Conservation (phyloP, 1,140 invertebrate species). For the Aphelinus atriplicis region DNA sequence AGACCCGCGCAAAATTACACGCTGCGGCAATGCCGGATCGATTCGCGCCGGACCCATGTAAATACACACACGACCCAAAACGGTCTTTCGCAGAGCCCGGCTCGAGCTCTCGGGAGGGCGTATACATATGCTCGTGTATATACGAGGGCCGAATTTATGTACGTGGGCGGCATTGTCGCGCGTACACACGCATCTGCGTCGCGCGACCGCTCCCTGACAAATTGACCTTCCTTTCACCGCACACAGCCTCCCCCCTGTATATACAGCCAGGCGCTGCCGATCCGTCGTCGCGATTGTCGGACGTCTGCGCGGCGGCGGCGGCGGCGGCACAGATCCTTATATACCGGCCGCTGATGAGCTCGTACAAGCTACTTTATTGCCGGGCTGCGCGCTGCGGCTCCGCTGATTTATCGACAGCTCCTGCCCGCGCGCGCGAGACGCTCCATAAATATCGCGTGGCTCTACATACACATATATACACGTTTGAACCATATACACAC, state of each 20-base stretch:
- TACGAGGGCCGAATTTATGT: conserved; percentile 22
- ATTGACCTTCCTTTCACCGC: not conserved
- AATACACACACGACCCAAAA: not conserved
- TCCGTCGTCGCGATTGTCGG: conserved; percentile 29
- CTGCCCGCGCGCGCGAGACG: no score
- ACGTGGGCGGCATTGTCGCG: conserved; percentile 5
- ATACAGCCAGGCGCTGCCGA: conserved; percentile 42
- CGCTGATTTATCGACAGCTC: conserved; percentile 14
- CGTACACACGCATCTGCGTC: conserved; percentile 24
- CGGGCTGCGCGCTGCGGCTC: not conserved
- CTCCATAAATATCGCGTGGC: no score
- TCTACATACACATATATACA: no score
- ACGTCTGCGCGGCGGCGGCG: conserved; percentile 34
- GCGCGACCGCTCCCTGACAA: conserved; percentile 16
- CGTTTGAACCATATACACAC: no score
- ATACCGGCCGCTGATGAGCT: conserved; percentile 10
- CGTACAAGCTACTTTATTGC: conserved; percentile 5
- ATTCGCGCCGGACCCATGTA: not conserved
- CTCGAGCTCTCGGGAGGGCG: no score
- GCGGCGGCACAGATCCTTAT: no score
- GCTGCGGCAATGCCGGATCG: not conserved
- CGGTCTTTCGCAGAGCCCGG: conserved; percentile 13
- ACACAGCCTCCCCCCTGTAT: conserved; percentile 6
- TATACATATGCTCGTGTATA: no score
- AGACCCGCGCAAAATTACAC: conserved; percentile 24